phyloP scores from a whole-genome alignment of 2,797 vertebrate species.

The Acanthurus leucopareius region DNA sequence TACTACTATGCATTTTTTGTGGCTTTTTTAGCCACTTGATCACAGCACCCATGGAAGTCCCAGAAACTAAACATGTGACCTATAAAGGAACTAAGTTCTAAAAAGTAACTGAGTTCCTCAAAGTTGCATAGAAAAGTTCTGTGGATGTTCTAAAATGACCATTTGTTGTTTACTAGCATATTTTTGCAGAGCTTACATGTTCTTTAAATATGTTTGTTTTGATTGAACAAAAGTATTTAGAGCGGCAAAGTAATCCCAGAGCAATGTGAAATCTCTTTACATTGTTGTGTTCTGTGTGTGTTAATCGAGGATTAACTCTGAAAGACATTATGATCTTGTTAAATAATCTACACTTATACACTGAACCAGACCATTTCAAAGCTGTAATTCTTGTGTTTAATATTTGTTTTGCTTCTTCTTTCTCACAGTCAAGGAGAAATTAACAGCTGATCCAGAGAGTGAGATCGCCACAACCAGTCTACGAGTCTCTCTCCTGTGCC shows the following conservation, averaged over 20 bases:
- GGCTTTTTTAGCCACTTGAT: background rate
- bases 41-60: background rate
- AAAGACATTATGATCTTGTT: background rate
- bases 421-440: conserved; percentile 95
- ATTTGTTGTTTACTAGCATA: background rate
- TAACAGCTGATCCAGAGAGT: conserved; percentile 97
- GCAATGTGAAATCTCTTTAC: background rate
- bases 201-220: background rate
- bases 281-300: background rate
- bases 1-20: background rate
- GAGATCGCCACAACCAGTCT: conserved; percentile 99
- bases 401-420: conserved; percentile 22
- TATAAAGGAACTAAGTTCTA: background rate
- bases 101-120: conserved; percentile 9
- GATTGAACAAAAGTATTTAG: background rate
- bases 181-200: background rate
- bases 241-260: background rate
- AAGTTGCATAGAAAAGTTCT: background rate
- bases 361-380: background rate
- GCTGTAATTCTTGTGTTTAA: conserved; percentile 4
- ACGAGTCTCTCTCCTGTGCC: conserved; percentile 97
- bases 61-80: background rate
- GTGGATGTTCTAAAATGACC: background rate
- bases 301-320: background rate
- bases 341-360: background rate